Percentiles rank a stretch among this genome's conserved stretches.
Evolutionary conservation across 2,113 vertebrate species (phyloP).

Genomic region (Hymenochirus boettgeri): DNA sequence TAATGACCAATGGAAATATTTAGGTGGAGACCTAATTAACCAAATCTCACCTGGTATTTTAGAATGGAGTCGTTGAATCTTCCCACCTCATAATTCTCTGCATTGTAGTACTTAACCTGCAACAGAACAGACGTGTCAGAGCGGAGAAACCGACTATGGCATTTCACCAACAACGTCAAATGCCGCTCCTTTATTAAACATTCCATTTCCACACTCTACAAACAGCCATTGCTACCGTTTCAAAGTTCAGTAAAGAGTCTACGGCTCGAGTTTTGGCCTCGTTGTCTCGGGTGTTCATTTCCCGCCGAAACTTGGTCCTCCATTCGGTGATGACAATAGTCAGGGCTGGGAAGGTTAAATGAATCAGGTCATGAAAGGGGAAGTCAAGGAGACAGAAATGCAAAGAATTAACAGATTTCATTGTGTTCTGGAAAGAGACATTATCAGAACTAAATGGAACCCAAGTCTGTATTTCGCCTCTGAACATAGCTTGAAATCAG

Average conservation of each 20-base stretch:
- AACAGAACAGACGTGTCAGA: neutral
- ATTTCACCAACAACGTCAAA: neutral
- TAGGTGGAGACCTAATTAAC: no score
- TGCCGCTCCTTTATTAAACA: neutral
- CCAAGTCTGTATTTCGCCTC: no score
- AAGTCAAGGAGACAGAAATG: no score
- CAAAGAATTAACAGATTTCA: no score
- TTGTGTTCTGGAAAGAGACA: no score
- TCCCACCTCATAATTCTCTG: slow-evolving; percentile 80
- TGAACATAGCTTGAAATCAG: no score
- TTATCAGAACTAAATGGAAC: no score
- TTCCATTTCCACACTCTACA: neutral
- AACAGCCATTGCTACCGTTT: slow-evolving; percentile 71
- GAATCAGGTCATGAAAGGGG: no score
- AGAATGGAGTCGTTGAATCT: slow-evolving; percentile 81
- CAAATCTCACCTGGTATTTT: slow-evolving; percentile 79
- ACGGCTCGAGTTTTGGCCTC: slow-evolving; percentile 80
- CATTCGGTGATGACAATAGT: slow-evolving; percentile 93
- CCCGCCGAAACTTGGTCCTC: slow-evolving; percentile 90
- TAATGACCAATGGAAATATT: no score
- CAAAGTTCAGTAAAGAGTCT: slow-evolving; percentile 93
- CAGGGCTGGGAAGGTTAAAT: slow-evolving; percentile 59
- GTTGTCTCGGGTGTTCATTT: slow-evolving; percentile 89
- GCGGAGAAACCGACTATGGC: neutral
- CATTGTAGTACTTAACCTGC: slow-evolving; percentile 95